phyloP scores from a whole-genome alignment of 2,797 vertebrate genomes.

The Tiaroga cobitis region DNA sequence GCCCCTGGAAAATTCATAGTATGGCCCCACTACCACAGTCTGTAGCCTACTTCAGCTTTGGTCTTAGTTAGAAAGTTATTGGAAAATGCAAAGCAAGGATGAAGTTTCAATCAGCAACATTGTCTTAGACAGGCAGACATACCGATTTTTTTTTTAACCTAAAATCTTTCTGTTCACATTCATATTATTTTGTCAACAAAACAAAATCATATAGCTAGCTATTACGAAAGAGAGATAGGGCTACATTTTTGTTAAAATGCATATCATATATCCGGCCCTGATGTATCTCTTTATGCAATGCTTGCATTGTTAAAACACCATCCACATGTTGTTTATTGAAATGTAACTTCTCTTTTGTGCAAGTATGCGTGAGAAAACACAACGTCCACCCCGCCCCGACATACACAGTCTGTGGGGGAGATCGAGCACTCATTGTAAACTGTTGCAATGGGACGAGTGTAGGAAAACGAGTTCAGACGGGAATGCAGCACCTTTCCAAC shows the following conservation, averaged over 20 bases:
- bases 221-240: neutral
- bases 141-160: neutral
- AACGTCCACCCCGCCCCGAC: conserved; percentile 9
- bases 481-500: conserved; percentile 40
- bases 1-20: neutral
- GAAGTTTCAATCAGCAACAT: neutral
- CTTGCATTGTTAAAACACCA: neutral
- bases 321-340: neutral
- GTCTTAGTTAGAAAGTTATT: neutral
- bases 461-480: conserved; percentile 91
- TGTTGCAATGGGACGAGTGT: conserved; percentile 85
- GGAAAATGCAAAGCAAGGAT: neutral
- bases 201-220: neutral
- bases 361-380: neutral
- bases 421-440: conserved; percentile 71
- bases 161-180: neutral
- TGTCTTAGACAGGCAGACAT: neutral
- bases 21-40: neutral
- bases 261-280: neutral
- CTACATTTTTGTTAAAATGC: neutral
- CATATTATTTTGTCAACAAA: neutral
- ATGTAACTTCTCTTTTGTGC: neutral
- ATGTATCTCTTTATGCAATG: neutral
- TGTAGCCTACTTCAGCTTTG: neutral
- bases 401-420: conserved; percentile 10